Conservation (phyloP, 35 echinoderm and acorn worm species). For the Apostichopus californicus region DNA sequence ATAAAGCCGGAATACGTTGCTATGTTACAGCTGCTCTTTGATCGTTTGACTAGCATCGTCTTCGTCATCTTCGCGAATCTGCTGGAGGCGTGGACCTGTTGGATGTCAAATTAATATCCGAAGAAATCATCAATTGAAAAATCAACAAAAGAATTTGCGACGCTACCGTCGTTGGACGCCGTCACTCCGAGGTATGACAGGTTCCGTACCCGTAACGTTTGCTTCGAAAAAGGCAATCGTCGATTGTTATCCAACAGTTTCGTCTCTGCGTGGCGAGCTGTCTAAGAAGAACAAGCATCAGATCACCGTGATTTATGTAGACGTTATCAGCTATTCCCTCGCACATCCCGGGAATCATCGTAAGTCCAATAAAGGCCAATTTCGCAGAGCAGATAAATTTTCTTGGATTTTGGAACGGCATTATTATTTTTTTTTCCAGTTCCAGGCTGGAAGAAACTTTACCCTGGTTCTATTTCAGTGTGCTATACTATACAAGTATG, state of each 20-base stretch:
- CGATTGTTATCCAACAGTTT: no score
- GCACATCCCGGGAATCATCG: background rate
- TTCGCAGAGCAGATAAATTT: background rate
- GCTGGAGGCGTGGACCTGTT: slow-evolving; percentile 24
- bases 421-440: background rate
- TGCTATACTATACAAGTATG: background rate
- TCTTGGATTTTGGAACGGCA: background rate
- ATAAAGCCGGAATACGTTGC: background rate
- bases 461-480: background rate
- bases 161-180: no score
- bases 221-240: no score
- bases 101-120: slow-evolving; percentile 45
- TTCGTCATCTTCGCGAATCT: background rate
- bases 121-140: slow-evolving; percentile 3
- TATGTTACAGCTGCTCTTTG: slow-evolving; percentile 21
- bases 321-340: background rate
- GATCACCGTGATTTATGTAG: background rate
- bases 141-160: background rate
- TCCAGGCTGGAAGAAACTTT: background rate
- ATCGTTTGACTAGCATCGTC: slow-evolving; percentile 1
- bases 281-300: no score
- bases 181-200: no score
- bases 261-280: no score
- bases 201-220: no score
- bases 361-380: slow-evolving; percentile 34